phyloP scores from a whole-genome alignment of 2,113 vertebrate species.

The Python bivittatus region DNA sequence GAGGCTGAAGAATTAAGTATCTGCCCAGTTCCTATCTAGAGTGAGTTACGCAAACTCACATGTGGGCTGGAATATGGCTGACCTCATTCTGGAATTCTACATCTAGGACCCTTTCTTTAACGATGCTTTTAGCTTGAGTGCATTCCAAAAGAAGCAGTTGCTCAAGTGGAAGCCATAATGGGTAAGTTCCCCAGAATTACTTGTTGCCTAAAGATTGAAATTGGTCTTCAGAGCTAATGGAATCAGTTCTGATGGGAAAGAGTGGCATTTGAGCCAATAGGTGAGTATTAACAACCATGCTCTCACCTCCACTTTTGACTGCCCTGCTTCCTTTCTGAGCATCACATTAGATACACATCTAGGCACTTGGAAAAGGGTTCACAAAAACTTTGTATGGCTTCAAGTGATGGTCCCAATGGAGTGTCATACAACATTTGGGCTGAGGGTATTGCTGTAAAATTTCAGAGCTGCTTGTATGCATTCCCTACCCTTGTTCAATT shows the following conservation, averaged over 20 bases:
- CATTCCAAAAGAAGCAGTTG: neutral
- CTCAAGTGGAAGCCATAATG: neutral
- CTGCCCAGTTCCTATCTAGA: neutral
- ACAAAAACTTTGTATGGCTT: neutral
- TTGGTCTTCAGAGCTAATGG: no score
- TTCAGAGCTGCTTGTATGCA: neutral
- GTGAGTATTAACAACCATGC: neutral
- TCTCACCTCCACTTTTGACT: neutral
- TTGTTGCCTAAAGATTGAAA: no score
- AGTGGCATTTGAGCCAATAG: neutral
- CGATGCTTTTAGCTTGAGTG: neutral
- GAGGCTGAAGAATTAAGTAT: neutral
- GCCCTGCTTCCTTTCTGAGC: neutral
- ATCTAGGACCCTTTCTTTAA: neutral
- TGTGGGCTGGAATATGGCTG: neutral
- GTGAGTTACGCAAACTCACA: neutral
- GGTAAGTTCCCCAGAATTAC: neutral
- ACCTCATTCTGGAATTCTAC: neutral
- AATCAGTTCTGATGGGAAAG: neutral
- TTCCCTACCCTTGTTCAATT: neutral
- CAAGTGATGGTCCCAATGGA: neutral
- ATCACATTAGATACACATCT: neutral
- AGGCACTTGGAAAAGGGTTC: neutral
- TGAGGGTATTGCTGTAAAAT: neutral
- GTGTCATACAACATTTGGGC: neutral